These are phyloP conservation scores for Mythimna loreyi DNA, from an alignment of 2,888 invertebrate species.

Conservation along the genomic window DNA sequence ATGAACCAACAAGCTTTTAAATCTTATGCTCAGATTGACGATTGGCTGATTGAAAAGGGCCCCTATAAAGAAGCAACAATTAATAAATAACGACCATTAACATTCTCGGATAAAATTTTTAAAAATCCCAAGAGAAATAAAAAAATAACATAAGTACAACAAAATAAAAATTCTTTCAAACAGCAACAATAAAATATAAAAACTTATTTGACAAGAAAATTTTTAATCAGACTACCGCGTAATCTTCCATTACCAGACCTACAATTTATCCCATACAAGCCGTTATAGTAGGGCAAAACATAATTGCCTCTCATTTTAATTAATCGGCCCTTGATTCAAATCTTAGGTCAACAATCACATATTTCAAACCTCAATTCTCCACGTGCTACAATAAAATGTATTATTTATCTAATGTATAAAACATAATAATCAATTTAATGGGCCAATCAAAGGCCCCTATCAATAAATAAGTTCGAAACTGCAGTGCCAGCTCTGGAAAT, in stretches of 20 bases:
- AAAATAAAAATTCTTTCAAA: conserved; percentile 3
- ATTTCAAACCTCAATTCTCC: conserved; percentile 51
- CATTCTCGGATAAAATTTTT: not conserved
- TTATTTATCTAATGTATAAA: conserved; percentile 52
- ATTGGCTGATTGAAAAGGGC: too few species aligned
- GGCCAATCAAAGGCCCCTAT: conserved; percentile 69
- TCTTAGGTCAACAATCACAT: conserved; percentile 52
- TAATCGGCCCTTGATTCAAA: conserved; percentile 40
- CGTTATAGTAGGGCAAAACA: conserved; percentile 18
- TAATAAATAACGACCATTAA: conserved; percentile 6
- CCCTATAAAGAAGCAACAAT: not conserved
- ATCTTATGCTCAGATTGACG: too few species aligned
- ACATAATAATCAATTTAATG: conserved; percentile 63
- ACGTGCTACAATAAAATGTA: conserved; percentile 54
- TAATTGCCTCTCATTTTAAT: conserved; percentile 34
- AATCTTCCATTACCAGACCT: not conserved
- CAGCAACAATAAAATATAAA: conserved; percentile 19
- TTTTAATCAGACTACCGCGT: conserved; percentile 21
- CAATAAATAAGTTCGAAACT: conserved; percentile 71
- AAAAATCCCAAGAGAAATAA: conserved; percentile 1
- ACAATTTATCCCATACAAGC: conserved; percentile 15
- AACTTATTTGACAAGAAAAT: conserved; percentile 42
- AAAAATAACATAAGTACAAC: not conserved
- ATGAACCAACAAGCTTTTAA: too few species aligned
- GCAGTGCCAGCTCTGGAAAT: conserved; percentile 66